These are phyloP conservation scores for Hepsetus odoe DNA, from an alignment of 2,113 vertebrate genomes.

Conservation along the genomic window DNA sequence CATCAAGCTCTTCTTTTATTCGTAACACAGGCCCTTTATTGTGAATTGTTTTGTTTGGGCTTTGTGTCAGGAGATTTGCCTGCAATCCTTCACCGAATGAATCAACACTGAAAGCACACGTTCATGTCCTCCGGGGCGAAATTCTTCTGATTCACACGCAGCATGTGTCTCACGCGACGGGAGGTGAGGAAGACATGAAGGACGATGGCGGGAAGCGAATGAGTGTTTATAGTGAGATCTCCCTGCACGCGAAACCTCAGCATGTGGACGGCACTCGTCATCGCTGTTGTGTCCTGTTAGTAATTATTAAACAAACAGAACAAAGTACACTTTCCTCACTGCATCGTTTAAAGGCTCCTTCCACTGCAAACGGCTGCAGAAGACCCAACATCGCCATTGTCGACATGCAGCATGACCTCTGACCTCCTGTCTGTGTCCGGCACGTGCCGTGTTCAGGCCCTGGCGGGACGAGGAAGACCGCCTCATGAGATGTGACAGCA, in stretches of 20 bases:
- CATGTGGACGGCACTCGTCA: neutral
- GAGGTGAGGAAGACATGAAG: neutral
- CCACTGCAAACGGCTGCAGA: neutral
- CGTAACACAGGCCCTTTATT: too few species aligned
- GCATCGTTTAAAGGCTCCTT: neutral
- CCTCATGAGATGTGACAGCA: conserved; percentile 24
- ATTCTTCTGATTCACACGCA: neutral
- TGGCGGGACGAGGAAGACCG: conserved; percentile 6
- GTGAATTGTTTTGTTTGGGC: too few species aligned
- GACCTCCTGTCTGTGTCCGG: neutral
- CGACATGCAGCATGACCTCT: neutral
- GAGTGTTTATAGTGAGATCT: conserved; percentile 1
- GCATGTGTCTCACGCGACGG: neutral
- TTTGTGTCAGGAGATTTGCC: conserved; percentile 27
- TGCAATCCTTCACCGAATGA: conserved; percentile 54
- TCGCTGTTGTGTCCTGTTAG: neutral
- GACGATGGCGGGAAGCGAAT: conserved; percentile 1
- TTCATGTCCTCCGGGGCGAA: conserved; percentile 16
- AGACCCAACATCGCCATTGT: neutral
- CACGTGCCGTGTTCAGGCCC: neutral
- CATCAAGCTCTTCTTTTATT: too few species aligned
- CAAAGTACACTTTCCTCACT: too few species aligned
- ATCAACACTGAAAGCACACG: conserved; percentile 50
- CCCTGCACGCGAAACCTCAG: neutral
- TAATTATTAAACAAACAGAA: neutral